These are phyloP conservation scores for Ardeotis arabs DNA, from an alignment of 2,113 vertebrate genomes.

Conservation along the genomic window DNA sequence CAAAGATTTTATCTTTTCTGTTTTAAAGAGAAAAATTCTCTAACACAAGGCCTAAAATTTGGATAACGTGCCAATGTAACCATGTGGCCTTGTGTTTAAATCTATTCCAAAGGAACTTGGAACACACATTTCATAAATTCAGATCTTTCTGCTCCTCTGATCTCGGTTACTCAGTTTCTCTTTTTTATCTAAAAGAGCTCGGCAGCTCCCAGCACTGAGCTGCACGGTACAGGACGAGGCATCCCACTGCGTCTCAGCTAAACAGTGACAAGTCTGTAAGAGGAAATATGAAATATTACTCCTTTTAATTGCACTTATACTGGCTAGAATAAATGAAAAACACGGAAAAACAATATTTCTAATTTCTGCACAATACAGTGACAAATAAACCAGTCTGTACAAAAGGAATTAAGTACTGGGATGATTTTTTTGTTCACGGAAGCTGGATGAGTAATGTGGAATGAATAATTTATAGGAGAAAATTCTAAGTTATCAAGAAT, in stretches of 20 bases:
- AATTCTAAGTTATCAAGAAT: neutral
- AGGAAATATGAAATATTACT: neutral
- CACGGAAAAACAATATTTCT: neutral
- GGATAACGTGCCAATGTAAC: slow-evolving; percentile 4
- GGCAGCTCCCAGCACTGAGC: neutral
- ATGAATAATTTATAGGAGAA: neutral
- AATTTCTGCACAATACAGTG: neutral
- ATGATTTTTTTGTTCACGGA: neutral
- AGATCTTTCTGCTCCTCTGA: slow-evolving; percentile 3
- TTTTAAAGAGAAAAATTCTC: neutral
- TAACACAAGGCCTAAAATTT: neutral
- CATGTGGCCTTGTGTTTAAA: neutral
- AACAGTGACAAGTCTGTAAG: neutral
- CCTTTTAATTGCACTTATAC: neutral
- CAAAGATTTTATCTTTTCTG: neutral
- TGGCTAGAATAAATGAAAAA: neutral
- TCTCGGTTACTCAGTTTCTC: neutral
- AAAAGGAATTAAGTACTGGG: neutral
- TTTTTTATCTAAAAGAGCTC: neutral
- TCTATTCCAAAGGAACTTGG: neutral
- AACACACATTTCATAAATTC: slow-evolving; percentile 31
- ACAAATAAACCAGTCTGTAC: neutral
- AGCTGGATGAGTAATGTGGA: neutral
- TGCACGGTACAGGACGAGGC: neutral
- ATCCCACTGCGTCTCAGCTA: neutral